Conservation (phyloP, 2,888 invertebrate genomes). For the Phania funesta region DNA sequence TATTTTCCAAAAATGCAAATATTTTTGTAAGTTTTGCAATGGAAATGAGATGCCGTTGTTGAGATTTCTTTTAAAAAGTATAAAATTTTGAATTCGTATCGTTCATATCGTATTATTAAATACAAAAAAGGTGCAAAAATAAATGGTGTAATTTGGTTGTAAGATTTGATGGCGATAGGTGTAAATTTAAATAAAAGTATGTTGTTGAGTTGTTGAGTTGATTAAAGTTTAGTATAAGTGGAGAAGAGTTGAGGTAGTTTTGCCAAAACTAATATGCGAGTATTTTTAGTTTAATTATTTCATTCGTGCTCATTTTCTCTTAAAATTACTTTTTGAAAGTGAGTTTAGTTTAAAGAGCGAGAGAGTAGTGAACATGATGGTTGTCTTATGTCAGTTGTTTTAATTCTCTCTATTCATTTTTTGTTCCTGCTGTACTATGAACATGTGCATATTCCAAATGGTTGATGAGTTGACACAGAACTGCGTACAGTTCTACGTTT, state of each 20-base stretch:
- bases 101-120: constrained; percentile 50
- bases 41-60: constrained; percentile 50
- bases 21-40: constrained; percentile 28
- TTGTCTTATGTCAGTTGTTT: neutral
- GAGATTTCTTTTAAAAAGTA: constrained; percentile 32
- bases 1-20: constrained; percentile 71
- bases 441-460: constrained; percentile 80
- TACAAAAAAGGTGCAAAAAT: constrained; percentile 47
- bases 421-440: constrained; percentile 76
- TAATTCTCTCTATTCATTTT: constrained; percentile 41
- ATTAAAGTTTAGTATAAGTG: constrained; percentile 41
- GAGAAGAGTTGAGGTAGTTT: constrained; percentile 55
- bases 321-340: neutral
- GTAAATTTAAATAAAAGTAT: constrained; percentile 42
- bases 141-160: constrained; percentile 41
- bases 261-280: constrained; percentile 51
- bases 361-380: neutral
- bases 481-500: constrained; percentile 74
- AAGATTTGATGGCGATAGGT: constrained; percentile 36
- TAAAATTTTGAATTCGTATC: constrained; percentile 61
- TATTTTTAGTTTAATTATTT: neutral
- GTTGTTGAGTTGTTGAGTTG: neutral
- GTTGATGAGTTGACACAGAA: constrained; percentile 77
- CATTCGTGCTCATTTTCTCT: constrained; percentile 25
- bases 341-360: constrained; percentile 5